A percentile compares a stretch with the other conserved stretches of the same genome.
phyloP scores from a whole-genome alignment of 2,113 vertebrate species.

The Toxotes jaculatrix region DNA sequence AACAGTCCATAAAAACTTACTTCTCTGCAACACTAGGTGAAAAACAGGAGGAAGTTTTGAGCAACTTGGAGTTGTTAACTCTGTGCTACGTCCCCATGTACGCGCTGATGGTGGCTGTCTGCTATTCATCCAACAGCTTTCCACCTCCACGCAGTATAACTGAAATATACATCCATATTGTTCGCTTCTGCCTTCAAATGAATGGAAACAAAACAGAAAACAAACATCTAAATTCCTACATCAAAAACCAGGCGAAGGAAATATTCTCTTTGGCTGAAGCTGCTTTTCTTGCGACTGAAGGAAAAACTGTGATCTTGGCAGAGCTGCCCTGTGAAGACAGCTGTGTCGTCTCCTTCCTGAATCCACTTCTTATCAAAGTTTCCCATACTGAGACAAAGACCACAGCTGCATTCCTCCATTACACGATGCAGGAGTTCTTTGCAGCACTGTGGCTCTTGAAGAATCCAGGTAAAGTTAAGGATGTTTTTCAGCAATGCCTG shows the following conservation, averaged over 20 bases:
- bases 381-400: rapidly evolving
- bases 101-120: slow-evolving; percentile 50
- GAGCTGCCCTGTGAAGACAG: background rate
- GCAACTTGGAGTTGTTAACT: slow-evolving; percentile 36
- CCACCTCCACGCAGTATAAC: slow-evolving; percentile 30
- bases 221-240: background rate
- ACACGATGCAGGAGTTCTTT: slow-evolving; percentile 54
- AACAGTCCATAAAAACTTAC: slow-evolving; percentile 29
- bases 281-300: slow-evolving; percentile 35
- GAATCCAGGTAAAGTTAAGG: slow-evolving; percentile 23
- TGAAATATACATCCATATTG: slow-evolving; percentile 45
- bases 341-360: slow-evolving; percentile 54
- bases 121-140: background rate
- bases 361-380: background rate
- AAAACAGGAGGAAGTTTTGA: slow-evolving; percentile 5
- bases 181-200: slow-evolving; percentile 8
- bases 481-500: slow-evolving; percentile 38
- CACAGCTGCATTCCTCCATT: slow-evolving; percentile 34
- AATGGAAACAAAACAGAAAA: background rate
- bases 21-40: slow-evolving; percentile 2
- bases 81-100: slow-evolving; percentile 60
- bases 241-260: rapidly evolving
- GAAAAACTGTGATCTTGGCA: slow-evolving; percentile 28
- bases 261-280: slow-evolving; percentile 31
- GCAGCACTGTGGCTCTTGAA: slow-evolving; percentile 54